Conservation (phyloP, 2,797 vertebrate genomes). For the Hypotaenidia okinawae region DNA sequence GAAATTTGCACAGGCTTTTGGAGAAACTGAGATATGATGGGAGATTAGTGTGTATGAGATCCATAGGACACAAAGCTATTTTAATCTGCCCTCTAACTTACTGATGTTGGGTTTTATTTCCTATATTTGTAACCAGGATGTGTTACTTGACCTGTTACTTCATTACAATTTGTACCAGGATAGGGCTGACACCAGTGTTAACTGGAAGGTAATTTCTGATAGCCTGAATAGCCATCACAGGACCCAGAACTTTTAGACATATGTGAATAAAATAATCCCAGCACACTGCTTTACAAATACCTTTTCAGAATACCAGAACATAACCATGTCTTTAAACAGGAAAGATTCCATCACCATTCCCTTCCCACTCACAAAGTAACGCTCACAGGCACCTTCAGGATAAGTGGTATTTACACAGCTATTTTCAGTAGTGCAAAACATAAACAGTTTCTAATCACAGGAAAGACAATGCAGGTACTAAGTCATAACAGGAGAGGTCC, state of each 20-base stretch:
- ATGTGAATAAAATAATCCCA: background rate
- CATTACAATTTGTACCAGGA: background rate
- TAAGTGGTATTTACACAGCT: background rate
- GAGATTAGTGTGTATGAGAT: background rate
- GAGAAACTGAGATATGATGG: background rate
- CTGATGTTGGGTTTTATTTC: background rate
- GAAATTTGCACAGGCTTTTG: background rate
- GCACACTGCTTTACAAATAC: background rate
- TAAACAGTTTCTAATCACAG: background rate
- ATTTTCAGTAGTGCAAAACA: constrained; percentile 11
- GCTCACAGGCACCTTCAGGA: background rate
- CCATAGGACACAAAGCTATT: background rate
- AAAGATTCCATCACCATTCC: background rate
- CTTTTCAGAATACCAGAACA: background rate
- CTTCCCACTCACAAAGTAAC: background rate
- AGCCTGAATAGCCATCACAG: background rate
- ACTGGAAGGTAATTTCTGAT: background rate
- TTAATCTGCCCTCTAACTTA: background rate
- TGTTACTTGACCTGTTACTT: background rate
- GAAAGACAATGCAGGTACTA: constrained; percentile 36
- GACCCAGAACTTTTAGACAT: background rate
- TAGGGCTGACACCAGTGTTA: background rate
- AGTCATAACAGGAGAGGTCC: constrained; percentile 28
- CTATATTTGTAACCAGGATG: background rate
- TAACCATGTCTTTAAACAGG: background rate